Percentiles rank a stretch among this genome's conserved stretches.
Conservation (phyloP, 2,888 invertebrate genomes). For the Toxonevra muliebris region DNA sequence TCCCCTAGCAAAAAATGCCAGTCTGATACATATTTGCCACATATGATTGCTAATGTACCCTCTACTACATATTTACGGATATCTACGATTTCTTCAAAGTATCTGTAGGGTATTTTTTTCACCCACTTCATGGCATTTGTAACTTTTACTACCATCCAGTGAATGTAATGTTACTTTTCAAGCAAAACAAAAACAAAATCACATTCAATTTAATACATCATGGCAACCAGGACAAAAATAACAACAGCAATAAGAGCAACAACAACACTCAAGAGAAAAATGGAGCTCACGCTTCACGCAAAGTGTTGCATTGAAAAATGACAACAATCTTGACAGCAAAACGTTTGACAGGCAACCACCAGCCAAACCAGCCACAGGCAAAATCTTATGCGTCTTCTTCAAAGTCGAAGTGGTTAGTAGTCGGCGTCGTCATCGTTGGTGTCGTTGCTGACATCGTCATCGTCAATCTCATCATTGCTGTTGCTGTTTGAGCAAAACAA, state of each 20-base stretch:
- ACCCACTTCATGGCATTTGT: background rate
- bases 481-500: no score
- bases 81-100: no score
- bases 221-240: conserved; percentile 19
- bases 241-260: background rate
- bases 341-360: conserved; percentile 35
- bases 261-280: background rate
- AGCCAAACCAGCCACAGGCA: conserved; percentile 13
- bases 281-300: conserved; percentile 10
- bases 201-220: conserved; percentile 30
- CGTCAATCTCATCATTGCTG: no score
- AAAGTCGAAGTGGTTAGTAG: background rate
- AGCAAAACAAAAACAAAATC: conserved; percentile 18
- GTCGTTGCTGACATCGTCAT: background rate
- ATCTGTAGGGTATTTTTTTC: background rate
- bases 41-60: no score
- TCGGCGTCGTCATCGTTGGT: background rate
- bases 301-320: conserved; percentile 40
- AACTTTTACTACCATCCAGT: background rate
- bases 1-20: no score
- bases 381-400: conserved; percentile 15
- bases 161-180: no score
- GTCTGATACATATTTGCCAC: no score
- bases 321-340: conserved; percentile 43
- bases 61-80: no score